Percentiles rank a stretch among this genome's conserved stretches.
phyloP scores from a whole-genome alignment of 2,797 vertebrate species.

The Sebastes trivittatus region DNA sequence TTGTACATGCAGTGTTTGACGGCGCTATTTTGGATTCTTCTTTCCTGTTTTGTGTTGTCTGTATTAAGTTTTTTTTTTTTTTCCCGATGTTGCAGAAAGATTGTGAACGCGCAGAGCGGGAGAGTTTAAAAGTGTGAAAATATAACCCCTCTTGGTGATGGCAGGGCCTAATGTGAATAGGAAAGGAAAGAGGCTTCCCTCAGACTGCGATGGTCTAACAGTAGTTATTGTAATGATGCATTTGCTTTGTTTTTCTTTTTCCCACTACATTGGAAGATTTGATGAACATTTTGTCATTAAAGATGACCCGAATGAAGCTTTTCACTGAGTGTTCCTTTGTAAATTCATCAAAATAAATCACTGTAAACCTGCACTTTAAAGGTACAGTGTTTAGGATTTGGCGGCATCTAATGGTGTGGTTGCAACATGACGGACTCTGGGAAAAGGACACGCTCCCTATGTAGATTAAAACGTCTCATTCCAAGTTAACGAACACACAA shows the following conservation, averaged over 20 bases:
- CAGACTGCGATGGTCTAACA: slow-evolving; percentile 51
- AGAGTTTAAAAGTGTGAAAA: slow-evolving; percentile 27
- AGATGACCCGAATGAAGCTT: slow-evolving; percentile 69
- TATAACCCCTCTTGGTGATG: slow-evolving; percentile 13
- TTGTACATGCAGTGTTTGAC: slow-evolving; percentile 39
- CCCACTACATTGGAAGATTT: slow-evolving; percentile 63
- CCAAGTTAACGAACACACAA: fast-evolving
- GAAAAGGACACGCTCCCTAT: too few species aligned
- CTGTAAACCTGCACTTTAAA: neutral
- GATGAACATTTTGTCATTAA: slow-evolving; percentile 77
- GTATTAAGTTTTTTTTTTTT: neutral
- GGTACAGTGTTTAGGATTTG: neutral
- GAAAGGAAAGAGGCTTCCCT: slow-evolving; percentile 44
- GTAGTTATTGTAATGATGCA: slow-evolving; percentile 59
- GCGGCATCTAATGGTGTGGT: neutral
- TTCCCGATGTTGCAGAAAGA: slow-evolving; percentile 17
- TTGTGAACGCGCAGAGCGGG: slow-evolving; percentile 39
- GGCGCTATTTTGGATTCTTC: slow-evolving; percentile 10
- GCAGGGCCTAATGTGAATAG: slow-evolving; percentile 52
- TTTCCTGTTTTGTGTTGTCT: slow-evolving; percentile 17
- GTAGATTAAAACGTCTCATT: too few species aligned
- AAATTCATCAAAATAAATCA: neutral
- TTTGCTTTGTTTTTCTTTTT: slow-evolving; percentile 66
- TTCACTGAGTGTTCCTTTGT: neutral
- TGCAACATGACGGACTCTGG: neutral